Evolutionary conservation across 2,888 invertebrate species (phyloP).

Genomic region (Epistrophe grossulariae): DNA sequence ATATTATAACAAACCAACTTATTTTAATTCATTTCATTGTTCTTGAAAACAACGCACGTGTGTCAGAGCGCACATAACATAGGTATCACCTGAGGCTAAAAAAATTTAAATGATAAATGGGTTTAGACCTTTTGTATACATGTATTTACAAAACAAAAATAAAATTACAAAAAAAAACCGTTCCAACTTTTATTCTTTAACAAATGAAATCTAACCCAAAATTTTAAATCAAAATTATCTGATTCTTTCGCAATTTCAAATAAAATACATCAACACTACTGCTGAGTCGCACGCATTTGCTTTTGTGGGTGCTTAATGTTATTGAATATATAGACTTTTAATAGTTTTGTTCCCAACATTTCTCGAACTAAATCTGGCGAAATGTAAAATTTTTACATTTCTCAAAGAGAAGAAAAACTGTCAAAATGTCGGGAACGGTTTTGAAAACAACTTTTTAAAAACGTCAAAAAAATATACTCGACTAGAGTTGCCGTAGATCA

Average conservation of each 20-base stretch:
- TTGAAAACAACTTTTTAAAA: no score
- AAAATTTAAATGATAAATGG: constrained; percentile 18
- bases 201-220: constrained; percentile 18
- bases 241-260: neutral
- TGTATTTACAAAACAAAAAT: neutral
- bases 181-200: neutral
- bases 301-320: neutral
- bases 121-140: constrained; percentile 5
- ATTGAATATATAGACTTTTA: no score
- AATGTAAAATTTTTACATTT: no score
- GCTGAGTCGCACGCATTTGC: neutral
- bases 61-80: constrained; percentile 4
- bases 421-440: no score
- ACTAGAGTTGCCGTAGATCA: no score
- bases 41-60: neutral
- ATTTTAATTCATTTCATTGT: constrained; percentile 6
- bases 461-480: no score
- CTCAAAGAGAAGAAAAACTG: no score
- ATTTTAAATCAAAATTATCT: constrained; percentile 11
- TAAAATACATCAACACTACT: neutral
- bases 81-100: constrained; percentile 23
- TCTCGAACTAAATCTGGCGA: no score
- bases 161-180: neutral
- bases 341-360: no score
- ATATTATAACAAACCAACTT: neutral